Evolutionary conservation across 1,140 invertebrate genomes (phyloP).

Genomic region (Camponotus floridanus): DNA sequence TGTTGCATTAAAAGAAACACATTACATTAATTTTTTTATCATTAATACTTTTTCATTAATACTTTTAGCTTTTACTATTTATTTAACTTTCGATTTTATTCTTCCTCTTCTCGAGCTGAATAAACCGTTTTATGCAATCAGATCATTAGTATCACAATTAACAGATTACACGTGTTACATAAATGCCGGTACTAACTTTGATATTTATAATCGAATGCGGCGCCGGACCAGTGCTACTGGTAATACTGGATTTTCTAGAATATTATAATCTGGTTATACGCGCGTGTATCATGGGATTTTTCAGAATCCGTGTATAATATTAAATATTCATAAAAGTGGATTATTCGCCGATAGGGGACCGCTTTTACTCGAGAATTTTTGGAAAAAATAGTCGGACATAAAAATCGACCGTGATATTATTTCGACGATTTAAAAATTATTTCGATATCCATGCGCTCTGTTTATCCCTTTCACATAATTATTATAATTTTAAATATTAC

Average conservation of each 20-base stretch:
- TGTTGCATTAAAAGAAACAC: not conserved
- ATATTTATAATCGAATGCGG: constrained; percentile 67
- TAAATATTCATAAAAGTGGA: constrained; percentile 59
- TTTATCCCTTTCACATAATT: too few species aligned
- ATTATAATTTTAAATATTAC: not conserved
- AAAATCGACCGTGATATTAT: constrained; percentile 26
- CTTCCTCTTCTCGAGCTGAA: not conserved
- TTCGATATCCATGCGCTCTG: not conserved
- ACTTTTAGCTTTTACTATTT: constrained; percentile 11
- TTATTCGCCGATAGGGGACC: constrained; percentile 30
- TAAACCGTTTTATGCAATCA: not conserved
- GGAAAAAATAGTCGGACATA: not conserved
- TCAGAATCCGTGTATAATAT: constrained; percentile 25
- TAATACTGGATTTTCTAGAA: constrained; percentile 76
- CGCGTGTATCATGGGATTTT: constrained; percentile 27
- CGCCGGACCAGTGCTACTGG: constrained; percentile 66
- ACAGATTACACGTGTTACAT: constrained; percentile 68
- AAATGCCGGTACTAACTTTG: constrained; percentile 39
- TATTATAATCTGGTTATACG: constrained; percentile 45
- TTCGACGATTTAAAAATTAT: not conserved
- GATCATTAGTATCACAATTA: constrained; percentile 66
- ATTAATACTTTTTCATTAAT: not conserved
- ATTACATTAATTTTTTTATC: not conserved
- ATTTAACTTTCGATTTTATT: not conserved
- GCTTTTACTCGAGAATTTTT: constrained; percentile 29